Evolutionary conservation across 53 echinoderm and acorn worm species (phyloP).

Genomic region (Temnopleurus reevesii): DNA sequence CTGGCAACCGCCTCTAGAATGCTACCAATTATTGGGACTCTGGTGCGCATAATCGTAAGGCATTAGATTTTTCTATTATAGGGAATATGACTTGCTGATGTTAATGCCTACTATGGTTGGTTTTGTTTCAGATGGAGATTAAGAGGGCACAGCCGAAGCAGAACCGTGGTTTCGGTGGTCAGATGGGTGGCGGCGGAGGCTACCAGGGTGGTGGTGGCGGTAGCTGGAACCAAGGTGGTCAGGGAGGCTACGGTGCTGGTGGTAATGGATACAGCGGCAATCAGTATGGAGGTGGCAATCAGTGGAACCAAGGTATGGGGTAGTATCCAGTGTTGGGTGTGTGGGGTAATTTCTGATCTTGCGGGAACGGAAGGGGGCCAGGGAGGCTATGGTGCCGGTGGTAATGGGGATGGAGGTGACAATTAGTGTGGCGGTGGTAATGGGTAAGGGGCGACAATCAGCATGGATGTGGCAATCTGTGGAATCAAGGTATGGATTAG

Average conservation of each 20-base stretch:
- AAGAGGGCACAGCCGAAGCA: conserved; percentile 42
- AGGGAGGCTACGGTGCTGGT: not conserved
- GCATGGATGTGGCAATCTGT: conserved; percentile 20
- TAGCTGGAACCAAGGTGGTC: conserved; percentile 36
- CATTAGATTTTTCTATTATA: too few relatives aligned
- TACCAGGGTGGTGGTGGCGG: conserved; percentile 5
- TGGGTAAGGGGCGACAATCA: not conserved
- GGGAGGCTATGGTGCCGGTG: too few relatives aligned
- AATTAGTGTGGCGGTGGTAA: too few relatives aligned
- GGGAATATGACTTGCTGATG: not conserved
- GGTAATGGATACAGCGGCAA: not conserved
- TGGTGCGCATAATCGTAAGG: too few relatives aligned
- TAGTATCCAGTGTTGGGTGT: too few relatives aligned
- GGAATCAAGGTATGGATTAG: too few relatives aligned
- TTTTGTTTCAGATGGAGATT: conserved; percentile 36
- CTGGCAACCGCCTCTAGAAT: too few relatives aligned
- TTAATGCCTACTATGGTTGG: not conserved
- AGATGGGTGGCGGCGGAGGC: conserved; percentile 17
- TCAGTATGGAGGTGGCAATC: conserved; percentile 2
- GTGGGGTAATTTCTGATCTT: too few relatives aligned
- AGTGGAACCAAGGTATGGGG: conserved; percentile 57
- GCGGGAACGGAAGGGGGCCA: too few relatives aligned
- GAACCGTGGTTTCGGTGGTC: not conserved
- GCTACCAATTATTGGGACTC: too few relatives aligned
- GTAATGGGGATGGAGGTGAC: too few relatives aligned